phyloP scores from a whole-genome alignment of 2,797 vertebrate species.

The Cyprinodon diabolis region DNA sequence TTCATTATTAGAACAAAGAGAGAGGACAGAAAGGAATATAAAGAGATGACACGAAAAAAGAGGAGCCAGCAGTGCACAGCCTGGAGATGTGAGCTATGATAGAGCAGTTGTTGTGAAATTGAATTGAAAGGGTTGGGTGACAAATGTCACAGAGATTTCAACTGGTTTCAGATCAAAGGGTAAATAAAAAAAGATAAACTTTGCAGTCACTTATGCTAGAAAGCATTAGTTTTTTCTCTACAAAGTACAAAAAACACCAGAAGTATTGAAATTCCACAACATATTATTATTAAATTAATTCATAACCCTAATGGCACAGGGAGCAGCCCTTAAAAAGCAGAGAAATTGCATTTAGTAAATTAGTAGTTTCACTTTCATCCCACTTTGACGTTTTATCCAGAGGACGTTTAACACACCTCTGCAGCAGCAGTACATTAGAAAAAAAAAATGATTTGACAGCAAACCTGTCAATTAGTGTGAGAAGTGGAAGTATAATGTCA shows the following conservation, averaged over 20 bases:
- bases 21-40: constrained; percentile 48
- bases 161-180: constrained; percentile 77
- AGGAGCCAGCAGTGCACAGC: constrained; percentile 53
- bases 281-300: constrained; percentile 53
- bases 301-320: constrained; percentile 52
- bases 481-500: constrained; percentile 37
- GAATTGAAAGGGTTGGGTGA: constrained; percentile 81
- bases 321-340: constrained; percentile 14
- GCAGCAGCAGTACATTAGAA: constrained; percentile 29
- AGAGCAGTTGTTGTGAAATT: constrained; percentile 80
- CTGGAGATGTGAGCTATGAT: constrained; percentile 71
- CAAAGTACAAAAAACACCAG: constrained; percentile 23
- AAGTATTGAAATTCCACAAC: constrained; percentile 32
- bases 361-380: constrained; percentile 50
- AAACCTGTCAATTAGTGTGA: constrained; percentile 59
- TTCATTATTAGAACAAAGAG: constrained; percentile 38
- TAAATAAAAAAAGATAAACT: constrained; percentile 79
- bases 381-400: constrained; percentile 57
- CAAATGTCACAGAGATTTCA: constrained; percentile 79
- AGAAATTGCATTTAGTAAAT: constrained; percentile 55
- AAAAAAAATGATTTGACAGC: constrained; percentile 61
- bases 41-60: constrained; percentile 66
- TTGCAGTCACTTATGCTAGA: constrained; percentile 49
- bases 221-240: constrained; percentile 39
- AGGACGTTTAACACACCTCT: constrained; percentile 28